Evolutionary conservation across 2,113 vertebrate genomes (phyloP), one percentile per base, ranked within the genome.

Genomic region (Himantopus leucocephalus): DNA sequence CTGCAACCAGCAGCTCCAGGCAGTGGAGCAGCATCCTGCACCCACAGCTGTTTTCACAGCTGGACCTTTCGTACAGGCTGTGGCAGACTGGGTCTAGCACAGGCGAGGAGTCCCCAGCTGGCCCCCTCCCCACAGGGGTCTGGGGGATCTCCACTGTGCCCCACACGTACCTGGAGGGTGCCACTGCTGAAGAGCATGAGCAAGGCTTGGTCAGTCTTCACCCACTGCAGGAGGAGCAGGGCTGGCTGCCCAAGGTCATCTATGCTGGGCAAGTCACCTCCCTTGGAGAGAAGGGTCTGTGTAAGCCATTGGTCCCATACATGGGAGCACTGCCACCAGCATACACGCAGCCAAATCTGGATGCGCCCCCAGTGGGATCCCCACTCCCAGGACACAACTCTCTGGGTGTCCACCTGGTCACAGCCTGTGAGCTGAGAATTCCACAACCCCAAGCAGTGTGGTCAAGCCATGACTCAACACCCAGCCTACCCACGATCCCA

Each of bases 121-220:
- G n/a, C n/a, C 35, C 53, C 50, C 16, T 55, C 50, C 78, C 63
- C 30, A 37, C 6, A 37, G 39, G 10, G 14, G n/a, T 34, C 76
- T 48, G 19, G 14, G 14, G 8, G 63, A 62, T 39, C n/a, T 55
- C 52, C 14, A 8, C 60, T 43, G 24, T 60, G 26, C 14, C 14
- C 30, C 12, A 43, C 56, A 47, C 96, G 37, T 94, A 99, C 99
- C 99, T 99, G 99, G 67, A 99, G 97, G 30, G 99, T 99, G 70
- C 99, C 99, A 9, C 96, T 99, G 96, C 98, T 99, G 95, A 99
- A 99, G 52, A 99, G 98, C 99, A 99, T 99, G 66, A 99, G 98
- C 52, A 99, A 98, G 60, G 99, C 99, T 73, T 99, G 99, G 66
- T 99, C 99, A 0, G 99, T 99, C 97, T 99, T 99, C 94, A 99